Evolutionary conservation across 2,113 vertebrate species (phyloP), one percentile per base, ranked within the genome.

Genomic region (Ailurus styani): DNA sequence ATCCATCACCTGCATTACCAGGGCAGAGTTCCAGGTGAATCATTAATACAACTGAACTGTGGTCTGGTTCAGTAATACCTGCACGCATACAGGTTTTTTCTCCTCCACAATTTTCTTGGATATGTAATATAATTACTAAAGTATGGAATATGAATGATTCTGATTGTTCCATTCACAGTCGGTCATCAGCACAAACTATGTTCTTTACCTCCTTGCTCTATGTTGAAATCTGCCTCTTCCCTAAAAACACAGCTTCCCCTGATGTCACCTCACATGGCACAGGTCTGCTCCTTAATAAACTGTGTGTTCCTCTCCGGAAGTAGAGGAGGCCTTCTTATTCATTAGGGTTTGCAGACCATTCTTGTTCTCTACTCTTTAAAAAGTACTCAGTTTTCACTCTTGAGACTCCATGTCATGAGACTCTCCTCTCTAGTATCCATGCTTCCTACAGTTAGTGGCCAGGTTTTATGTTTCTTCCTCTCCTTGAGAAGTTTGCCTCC

Each of bases 391-490:
- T 25, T 72, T 90, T 86, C 45, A n/a, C 37, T 37, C 31, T 27
- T 17, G 13, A 0, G 15, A 47, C 20, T 62, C 31, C 40, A 7
- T 47, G 31, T 47, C 21, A 31, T 37, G 8, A 60, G 55, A 42
- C 13, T 45, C 0, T 37, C 9, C 60, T 90, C 0, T 6, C 21
- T 7, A 45, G 20, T 50, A 50, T 6, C 11, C 5, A 31, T 82
- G 27, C 37, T 70, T 34, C 37, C 23, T 91, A 34, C 12, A 66
- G 55, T 25, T 86, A 12, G 20, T 45, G 11, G 45, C 45, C 75
- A 68, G 6, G 5, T 72, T 7, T 62, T 70, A n/a, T 2, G 0
- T 47, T 27, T 62, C 17, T 52, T 60, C 82, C 4, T 47, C 60
- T 52, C 42, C 25, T 25, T 54, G 10, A 62, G 13, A 47, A 55